Conservation (phyloP, 1,140 invertebrate species). For the Mizuhopecten yessoensis region DNA sequence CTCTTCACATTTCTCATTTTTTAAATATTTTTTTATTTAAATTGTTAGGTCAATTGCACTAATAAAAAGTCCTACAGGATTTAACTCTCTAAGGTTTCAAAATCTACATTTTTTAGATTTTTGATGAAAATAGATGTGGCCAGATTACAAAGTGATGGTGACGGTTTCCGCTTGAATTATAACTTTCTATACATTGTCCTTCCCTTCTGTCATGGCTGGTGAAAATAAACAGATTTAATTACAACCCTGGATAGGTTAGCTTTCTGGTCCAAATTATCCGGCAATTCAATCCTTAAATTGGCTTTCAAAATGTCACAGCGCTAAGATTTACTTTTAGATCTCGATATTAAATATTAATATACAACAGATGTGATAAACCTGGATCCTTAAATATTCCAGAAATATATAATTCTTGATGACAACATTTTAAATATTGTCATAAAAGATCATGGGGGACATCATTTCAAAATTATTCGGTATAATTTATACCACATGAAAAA, state of each 20-base stretch:
- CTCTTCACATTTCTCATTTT: not conserved
- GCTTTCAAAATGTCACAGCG: not conserved
- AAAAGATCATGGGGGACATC: not conserved
- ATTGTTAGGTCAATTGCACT: constrained; percentile 24
- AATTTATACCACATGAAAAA: not conserved
- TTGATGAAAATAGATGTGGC: constrained; percentile 10
- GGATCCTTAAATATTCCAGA: not conserved
- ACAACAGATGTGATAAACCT: not conserved
- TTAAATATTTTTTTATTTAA: not conserved
- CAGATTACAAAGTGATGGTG: constrained; percentile 26
- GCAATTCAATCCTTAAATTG: constrained; percentile 27
- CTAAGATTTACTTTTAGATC: constrained; percentile 26
- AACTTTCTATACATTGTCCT: not conserved
- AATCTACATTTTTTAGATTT: constrained; percentile 11
- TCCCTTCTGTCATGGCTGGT: not conserved
- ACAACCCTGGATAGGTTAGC: not conserved
- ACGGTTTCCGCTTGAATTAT: not conserved
- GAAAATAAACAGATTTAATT: not conserved
- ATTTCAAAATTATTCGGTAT: not conserved
- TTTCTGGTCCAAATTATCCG: not conserved
- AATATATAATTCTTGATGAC: not conserved
- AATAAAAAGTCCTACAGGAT: constrained; percentile 1
- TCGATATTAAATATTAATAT: constrained; percentile 25
- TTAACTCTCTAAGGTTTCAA: constrained; percentile 11
- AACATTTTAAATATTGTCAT: not conserved